A percentile compares a stretch with the other conserved stretches of the same genome.
Conservation (phyloP, 1,140 invertebrate genomes). For the Drosophila bocki region DNA sequence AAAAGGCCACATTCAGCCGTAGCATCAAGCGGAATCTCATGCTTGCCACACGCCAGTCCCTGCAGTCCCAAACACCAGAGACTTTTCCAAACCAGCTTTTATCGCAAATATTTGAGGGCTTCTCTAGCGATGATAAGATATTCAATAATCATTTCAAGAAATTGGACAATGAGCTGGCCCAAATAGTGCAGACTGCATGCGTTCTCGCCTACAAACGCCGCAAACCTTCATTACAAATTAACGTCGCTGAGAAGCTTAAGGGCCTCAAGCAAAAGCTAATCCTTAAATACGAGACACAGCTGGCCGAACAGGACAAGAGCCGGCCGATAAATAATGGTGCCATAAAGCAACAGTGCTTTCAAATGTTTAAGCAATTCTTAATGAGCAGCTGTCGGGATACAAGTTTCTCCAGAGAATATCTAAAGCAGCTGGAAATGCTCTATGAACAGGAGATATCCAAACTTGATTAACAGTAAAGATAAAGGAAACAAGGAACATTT, state of each 20-base stretch:
- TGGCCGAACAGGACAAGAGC: slow-evolving; percentile 13
- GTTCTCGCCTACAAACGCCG: slow-evolving; percentile 8
- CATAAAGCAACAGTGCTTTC: slow-evolving; percentile 46
- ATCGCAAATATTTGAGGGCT: slow-evolving; percentile 30
- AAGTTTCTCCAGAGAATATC: slow-evolving; percentile 18
- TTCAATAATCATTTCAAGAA: slow-evolving; percentile 36
- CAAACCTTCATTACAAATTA: background rate
- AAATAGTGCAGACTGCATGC: slow-evolving; percentile 26
- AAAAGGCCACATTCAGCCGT: slow-evolving; percentile 2
- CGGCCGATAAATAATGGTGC: background rate
- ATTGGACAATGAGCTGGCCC: slow-evolving; percentile 38
- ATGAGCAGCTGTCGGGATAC: background rate
- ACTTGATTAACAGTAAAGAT: background rate
- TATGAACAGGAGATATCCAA: slow-evolving; percentile 36
- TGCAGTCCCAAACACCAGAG: slow-evolving; percentile 27
- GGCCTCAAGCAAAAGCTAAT: slow-evolving; percentile 7
- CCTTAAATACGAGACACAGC: slow-evolving; percentile 39
- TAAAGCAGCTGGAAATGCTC: slow-evolving; percentile 39
- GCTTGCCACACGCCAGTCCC: slow-evolving; percentile 1
- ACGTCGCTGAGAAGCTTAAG: slow-evolving; percentile 29
- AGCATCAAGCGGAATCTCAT: slow-evolving; percentile 31
- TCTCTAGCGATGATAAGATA: slow-evolving; percentile 30
- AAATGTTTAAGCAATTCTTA: slow-evolving; percentile 38
- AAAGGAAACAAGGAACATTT: background rate
- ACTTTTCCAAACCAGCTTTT: slow-evolving; percentile 49